Evolutionary conservation across 2,888 invertebrate species (phyloP), one percentile per base, ranked within the genome.

Genomic region (Euzetes globulus): DNA sequence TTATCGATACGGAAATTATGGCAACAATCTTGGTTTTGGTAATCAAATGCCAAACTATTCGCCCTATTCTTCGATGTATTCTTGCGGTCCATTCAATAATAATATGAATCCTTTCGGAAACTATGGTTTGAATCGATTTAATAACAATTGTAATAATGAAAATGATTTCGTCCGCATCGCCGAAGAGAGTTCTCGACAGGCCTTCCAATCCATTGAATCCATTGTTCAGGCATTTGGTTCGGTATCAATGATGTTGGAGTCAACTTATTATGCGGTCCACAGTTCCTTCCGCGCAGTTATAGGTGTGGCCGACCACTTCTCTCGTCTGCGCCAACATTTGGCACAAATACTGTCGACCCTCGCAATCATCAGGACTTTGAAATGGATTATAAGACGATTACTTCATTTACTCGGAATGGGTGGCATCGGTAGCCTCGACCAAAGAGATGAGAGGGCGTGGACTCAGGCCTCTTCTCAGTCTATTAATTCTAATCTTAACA

Each of bases 281-380:
- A 95, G 91, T 82, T 96, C 97, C 0, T 98, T 97, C 82, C 87
- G 92, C 80, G 97, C 98, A 72, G 92, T 98, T 78, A 85, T 98
- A 72, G 94, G 95, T 76, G 95, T 98, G 1, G 96, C 96, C 9
- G 96, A 98, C 78, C 96, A 97, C 83, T 91, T 98, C 82, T 90
- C 92, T 4, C 86, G 91, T 68, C 84, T 97, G 75, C 87, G 91
- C 77, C 87, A 89, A 4, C 88, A 94, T 79, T 89, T 98, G 80
- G 88, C 90, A 0, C 91, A 93, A 80, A 87, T 96, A 78, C 89
- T 94, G 87, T 90, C 92, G 71, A 90, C 94, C 0, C 88, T 97
- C 80, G 91, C 94, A 7, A 85, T 95, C 45, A 86, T 95, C 68
- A 85, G 91, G 77, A 87, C 90, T 22, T 81, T 94, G 4, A 89